Evolutionary conservation across 1,140 invertebrate genomes (phyloP).

Genomic region (Drosophila nebulosa): DNA sequence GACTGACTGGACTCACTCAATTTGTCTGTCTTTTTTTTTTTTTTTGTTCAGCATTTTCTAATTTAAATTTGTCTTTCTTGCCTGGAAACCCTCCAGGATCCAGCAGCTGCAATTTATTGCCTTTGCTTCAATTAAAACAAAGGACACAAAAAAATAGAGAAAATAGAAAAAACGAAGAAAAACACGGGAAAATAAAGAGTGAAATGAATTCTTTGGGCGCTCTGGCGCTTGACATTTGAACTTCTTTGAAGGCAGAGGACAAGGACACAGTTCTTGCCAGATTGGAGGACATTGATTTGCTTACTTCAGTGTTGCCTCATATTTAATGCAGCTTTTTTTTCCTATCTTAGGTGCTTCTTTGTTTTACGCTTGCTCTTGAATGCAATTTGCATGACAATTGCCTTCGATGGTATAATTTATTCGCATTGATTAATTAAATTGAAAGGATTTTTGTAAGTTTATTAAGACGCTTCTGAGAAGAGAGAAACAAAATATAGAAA

Average conservation of each 20-base stretch:
- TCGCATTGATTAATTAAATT: constrained; percentile 69
- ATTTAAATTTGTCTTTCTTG: constrained; percentile 33
- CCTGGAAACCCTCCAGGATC: constrained; percentile 4
- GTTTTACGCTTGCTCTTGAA: constrained; percentile 22
- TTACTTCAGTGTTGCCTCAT: constrained; percentile 3
- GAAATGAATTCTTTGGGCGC: constrained; percentile 7
- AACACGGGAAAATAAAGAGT: background rate
- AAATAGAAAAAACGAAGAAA: constrained; percentile 4
- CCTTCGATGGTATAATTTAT: constrained; percentile 50
- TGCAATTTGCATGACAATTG: constrained; percentile 58
- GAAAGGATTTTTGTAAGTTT: background rate
- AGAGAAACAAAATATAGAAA: background rate
- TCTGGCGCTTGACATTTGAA: constrained; percentile 37
- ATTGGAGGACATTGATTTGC: constrained; percentile 41
- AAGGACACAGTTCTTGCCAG: constrained; percentile 7
- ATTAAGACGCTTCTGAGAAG: background rate
- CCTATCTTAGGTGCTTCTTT: background rate
- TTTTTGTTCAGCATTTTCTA: constrained; percentile 19
- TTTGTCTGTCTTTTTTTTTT: background rate
- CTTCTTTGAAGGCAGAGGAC: constrained; percentile 11
- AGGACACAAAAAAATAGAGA: background rate
- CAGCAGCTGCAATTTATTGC: constrained; percentile 55
- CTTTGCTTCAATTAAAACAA: constrained; percentile 38
- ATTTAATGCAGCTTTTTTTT: constrained; percentile 21
- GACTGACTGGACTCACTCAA: background rate